Base-by-base conservation (phyloP, 2,113 vertebrate genomes). In the Eurypyga helias region DNA sequence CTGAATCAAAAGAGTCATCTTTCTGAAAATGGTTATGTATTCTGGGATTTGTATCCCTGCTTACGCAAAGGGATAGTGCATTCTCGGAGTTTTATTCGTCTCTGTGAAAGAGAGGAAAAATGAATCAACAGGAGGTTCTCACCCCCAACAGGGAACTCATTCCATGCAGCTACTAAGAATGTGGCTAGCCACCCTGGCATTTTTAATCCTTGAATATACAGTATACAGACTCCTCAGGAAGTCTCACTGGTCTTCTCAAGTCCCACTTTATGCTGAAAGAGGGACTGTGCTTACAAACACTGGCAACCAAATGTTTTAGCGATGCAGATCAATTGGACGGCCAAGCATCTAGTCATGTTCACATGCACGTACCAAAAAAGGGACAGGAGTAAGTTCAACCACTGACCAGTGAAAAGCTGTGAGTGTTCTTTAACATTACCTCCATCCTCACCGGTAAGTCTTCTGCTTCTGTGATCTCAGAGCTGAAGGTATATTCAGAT, bases 401-500 rank as follows among this genome's bases (percentile, higher is more conserved):
- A 79, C 0, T 7, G 18, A 65, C n/a, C 33, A 84, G 1, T 29
- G 46, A 87, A 43, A 87, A 92, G 26, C 3, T 67, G 31, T 36
- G 23, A 9, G 45, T 0, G 1, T 61, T 55, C 76, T 93, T 76
- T 70, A 93, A 87, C 34, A 17, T 97, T 98, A 99, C 99, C 98
- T 99, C 99, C 38, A 94, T 95, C 87, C 98, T 98, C 57, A 98
- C 96, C 49, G 98, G 98, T 67, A 98, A 97, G 31, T 99, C 99
- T 94, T 99, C 99, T 24, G 98, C 96, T 94, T 99, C 99, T 41
- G 98, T 98, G 93, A 99, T 98, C 97, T 99, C 99, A 6, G 99
- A 99, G 97, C 99, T 99, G 95, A 99, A 99, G 45, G 99, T 99
- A 95, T 99, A 99, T 91, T 99, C 99, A 24, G 99, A 99, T 91